Evolutionary conservation across 2,888 invertebrate genomes (phyloP), one percentile per base, ranked within the genome.

Genomic region (Physocephala rufipes): DNA sequence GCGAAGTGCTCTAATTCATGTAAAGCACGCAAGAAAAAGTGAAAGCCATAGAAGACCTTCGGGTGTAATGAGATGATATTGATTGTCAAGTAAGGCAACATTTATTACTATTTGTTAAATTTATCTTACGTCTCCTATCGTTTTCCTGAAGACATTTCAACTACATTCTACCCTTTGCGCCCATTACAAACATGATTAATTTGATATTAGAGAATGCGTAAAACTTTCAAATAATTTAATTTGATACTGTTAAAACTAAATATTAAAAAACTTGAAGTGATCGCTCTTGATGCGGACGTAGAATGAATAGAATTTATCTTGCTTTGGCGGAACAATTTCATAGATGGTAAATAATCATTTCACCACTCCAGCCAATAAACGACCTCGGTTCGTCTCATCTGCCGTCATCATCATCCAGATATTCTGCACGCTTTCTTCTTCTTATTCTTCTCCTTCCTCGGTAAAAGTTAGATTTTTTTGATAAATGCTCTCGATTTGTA

Each of bases 401-500:
- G n/a, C n/a, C n/a, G n/a, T n/a, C n/a, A n/a, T n/a, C n/a, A n/a
- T n/a, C n/a, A n/a, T n/a, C n/a, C n/a, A n/a, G n/a, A n/a, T n/a
- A n/a, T 24, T 12, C 36, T 9, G 24, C 28, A 26, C 58, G 12
- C 47, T 53, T 45, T 3, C 19, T 43, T 24, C 43, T 21, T 45
- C 15, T 16, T 24, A 12, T 45, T 19, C 30, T 15, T 36, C 3
- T 30, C 28, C 5, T 36, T 36, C 9, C 36, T 36, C 58, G 13
- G 58, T 5, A 58, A 28, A 58, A 49, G 49, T 12, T 49, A 49
- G 49, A 83, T 49, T 68, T 36, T n/a, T 84, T 84, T 84, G 85
- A 84, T 82, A 84, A 84, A 84, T 85, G 80, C 79, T 75, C 76
- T 77, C 80, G 82, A 84, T 84, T 84, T 84, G 84, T 84, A 85